These are phyloP conservation scores for Microctonus brassicae DNA, from an alignment of 2,888 invertebrate genomes.

Conservation along the genomic window DNA sequence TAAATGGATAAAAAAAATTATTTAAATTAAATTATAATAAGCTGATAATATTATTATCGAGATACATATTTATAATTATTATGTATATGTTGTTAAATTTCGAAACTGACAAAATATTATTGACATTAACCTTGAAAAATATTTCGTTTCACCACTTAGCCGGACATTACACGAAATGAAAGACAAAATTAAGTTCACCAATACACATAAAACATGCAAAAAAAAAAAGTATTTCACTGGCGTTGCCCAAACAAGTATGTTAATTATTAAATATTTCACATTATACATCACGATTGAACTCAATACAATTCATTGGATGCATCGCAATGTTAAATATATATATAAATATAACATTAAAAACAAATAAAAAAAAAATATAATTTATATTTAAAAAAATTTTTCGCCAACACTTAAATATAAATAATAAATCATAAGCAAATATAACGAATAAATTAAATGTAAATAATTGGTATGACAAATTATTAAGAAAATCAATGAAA, in stretches of 20 bases:
- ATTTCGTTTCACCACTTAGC: background rate
- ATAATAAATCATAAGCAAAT: background rate
- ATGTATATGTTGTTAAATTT: too few relatives aligned
- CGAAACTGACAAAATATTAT: background rate
- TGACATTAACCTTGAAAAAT: background rate
- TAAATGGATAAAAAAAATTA: background rate
- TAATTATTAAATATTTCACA: background rate
- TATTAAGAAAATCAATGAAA: conserved; percentile 13
- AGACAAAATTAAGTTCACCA: background rate
- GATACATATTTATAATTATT: too few relatives aligned
- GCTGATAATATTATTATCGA: too few relatives aligned
- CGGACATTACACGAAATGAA: background rate
- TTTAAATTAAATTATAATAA: background rate
- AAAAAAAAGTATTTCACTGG: background rate
- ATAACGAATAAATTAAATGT: background rate
- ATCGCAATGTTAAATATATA: background rate
- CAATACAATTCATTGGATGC: background rate
- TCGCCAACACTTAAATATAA: too few relatives aligned
- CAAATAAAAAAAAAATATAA: background rate
- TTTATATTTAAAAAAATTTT: too few relatives aligned
- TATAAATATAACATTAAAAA: background rate
- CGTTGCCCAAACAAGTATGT: background rate
- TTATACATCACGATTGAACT: background rate
- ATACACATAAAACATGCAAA: background rate
- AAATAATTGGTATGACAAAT: background rate